Percentiles rank a stretch among this genome's conserved stretches.
phyloP scores from a whole-genome alignment of 2,888 invertebrate species.

The Scaptodrosophila latifasciaeformis region DNA sequence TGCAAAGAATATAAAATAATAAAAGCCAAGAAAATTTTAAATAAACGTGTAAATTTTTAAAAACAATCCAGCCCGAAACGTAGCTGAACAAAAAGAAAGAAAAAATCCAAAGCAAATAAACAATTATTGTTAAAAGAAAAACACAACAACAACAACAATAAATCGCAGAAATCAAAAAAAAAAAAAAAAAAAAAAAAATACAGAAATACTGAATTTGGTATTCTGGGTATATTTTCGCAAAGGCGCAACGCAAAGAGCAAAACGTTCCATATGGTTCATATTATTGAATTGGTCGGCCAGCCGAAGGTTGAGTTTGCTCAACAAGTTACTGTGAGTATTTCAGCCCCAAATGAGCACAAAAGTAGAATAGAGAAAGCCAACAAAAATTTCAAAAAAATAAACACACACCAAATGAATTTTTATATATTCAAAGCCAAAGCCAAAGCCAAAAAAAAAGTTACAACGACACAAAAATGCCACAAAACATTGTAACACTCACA shows the following conservation, averaged over 20 bases:
- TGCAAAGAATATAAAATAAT: constrained; percentile 30
- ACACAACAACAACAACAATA: constrained; percentile 9
- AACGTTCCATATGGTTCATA: constrained; percentile 87
- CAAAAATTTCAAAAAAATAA: constrained; percentile 8
- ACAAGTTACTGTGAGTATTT: constrained; percentile 84
- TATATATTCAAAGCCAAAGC: constrained; percentile 14
- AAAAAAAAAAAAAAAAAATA: constrained; percentile 17
- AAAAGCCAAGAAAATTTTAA: constrained; percentile 30
- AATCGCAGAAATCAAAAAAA: constrained; percentile 6
- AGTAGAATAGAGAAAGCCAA: too few relatives aligned
- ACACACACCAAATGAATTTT: constrained; percentile 39
- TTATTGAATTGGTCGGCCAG: constrained; percentile 87
- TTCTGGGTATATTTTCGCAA: too few relatives aligned
- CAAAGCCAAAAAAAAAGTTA: constrained; percentile 2
- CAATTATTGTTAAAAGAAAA: constrained; percentile 10
- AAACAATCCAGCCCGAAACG: constrained; percentile 12
- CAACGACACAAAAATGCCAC: neutral
- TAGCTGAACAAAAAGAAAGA: constrained; percentile 21
- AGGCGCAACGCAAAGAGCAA: constrained; percentile 64
- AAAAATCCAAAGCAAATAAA: constrained; percentile 22
- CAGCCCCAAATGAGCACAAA: too few relatives aligned
- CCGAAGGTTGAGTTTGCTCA: constrained; percentile 86
- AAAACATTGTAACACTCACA: neutral
- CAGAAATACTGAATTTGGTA: too few relatives aligned
- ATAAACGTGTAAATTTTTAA: constrained; percentile 14